Percentiles rank a stretch among this genome's conserved stretches.
phyloP scores from a whole-genome alignment of 2,888 invertebrate genomes.

The Drosophila glabriapex region DNA sequence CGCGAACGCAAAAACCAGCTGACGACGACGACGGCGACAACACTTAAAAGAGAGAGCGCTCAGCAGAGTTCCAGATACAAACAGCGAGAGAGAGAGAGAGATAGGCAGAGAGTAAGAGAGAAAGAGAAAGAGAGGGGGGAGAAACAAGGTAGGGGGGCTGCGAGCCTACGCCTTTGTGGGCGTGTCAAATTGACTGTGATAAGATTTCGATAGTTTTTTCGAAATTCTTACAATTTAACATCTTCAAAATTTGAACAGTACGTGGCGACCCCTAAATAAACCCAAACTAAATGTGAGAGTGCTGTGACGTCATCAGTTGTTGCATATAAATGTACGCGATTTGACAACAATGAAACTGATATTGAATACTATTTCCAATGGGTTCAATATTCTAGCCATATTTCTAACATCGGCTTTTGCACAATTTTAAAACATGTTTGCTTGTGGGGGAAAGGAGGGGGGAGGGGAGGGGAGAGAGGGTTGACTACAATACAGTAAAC shows the following conservation, averaged over 20 bases:
- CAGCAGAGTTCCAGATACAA: constrained; percentile 17
- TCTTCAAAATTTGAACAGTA: constrained; percentile 7
- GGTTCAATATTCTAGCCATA: not conserved
- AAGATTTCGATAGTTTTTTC: constrained; percentile 28
- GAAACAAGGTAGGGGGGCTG: constrained; percentile 2
- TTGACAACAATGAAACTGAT: constrained; percentile 2
- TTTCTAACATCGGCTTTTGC: not conserved
- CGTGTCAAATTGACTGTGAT: constrained; percentile 33
- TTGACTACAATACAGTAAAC: constrained; percentile 12
- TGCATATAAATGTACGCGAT: constrained; percentile 14
- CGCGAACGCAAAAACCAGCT: constrained; percentile 68
- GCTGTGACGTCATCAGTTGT: constrained; percentile 20
- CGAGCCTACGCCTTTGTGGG: constrained; percentile 30
- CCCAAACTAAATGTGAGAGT: not conserved
- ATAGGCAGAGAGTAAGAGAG: constrained; percentile 11
- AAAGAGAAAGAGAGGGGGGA: constrained; percentile 4
- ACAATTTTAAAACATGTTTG: not conserved
- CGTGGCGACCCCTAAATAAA: constrained; percentile 11
- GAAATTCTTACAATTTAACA: constrained; percentile 10
- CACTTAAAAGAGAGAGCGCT: constrained; percentile 24
- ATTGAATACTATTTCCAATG: not conserved
- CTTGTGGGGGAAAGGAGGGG: not conserved
- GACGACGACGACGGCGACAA: constrained; percentile 34
- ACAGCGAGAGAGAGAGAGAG: constrained; percentile 17
- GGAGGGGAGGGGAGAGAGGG: not conserved